A percentile compares a stretch with the other conserved stretches of the same genome.
These are phyloP conservation scores for Cottoperca gobio DNA, from an alignment of 2,797 vertebrate species.

Conservation along the genomic window DNA sequence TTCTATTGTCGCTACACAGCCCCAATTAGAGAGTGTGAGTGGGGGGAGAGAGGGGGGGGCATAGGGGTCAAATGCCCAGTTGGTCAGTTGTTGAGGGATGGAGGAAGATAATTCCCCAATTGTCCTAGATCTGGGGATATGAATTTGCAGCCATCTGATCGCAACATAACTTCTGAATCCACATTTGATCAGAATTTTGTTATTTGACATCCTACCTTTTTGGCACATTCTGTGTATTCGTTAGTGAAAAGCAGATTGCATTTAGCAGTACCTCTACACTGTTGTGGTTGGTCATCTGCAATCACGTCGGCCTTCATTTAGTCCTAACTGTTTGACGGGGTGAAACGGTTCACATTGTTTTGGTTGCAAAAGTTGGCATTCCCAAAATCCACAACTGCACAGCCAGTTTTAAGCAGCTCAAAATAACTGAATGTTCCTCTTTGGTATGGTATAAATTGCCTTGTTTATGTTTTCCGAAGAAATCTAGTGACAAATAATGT, in stretches of 20 bases:
- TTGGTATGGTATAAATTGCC: slow-evolving; percentile 29
- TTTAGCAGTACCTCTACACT: not conserved
- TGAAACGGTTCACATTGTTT: slow-evolving; percentile 46
- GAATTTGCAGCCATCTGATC: slow-evolving; percentile 9
- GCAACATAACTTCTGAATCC: slow-evolving; percentile 3
- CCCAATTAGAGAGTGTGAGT: slow-evolving; percentile 11
- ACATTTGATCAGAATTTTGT: not conserved
- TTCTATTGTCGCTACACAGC: slow-evolving; percentile 15
- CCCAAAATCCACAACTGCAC: slow-evolving; percentile 38
- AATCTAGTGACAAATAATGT: slow-evolving; percentile 46
- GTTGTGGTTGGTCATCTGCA: slow-evolving; percentile 43
- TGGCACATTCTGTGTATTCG: not conserved
- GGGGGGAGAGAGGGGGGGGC: slow-evolving; percentile 28
- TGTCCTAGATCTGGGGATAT: slow-evolving; percentile 31
- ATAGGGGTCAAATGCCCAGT: slow-evolving; percentile 51
- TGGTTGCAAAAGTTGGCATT: slow-evolving; percentile 47
- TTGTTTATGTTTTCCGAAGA: slow-evolving; percentile 34
- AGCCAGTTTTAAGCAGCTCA: slow-evolving; percentile 42
- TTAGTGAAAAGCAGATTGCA: not conserved
- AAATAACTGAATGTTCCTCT: slow-evolving; percentile 38
- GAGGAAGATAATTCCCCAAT: slow-evolving; percentile 30
- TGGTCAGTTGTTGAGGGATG: slow-evolving; percentile 41
- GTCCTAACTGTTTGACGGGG: slow-evolving; percentile 8
- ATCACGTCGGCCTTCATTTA: slow-evolving; percentile 50
- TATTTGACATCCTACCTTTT: not conserved